Evolutionary conservation across 1,140 invertebrate genomes (phyloP), one percentile per base, ranked within the genome.

Genomic region (Cherax quadricarinatus): DNA sequence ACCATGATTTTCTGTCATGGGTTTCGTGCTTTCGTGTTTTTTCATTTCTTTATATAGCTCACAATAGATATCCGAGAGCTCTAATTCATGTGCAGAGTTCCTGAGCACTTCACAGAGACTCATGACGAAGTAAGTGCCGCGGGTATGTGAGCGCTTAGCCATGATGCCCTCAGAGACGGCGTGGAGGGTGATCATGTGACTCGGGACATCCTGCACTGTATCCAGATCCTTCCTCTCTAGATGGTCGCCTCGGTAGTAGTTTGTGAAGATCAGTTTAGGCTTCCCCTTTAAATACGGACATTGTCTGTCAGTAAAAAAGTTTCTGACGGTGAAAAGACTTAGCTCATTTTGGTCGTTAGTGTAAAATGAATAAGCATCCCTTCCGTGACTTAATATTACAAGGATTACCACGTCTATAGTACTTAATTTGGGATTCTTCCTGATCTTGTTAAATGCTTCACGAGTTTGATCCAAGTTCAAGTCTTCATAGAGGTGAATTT

Each of bases 231-330:
- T 48, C 48, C 70, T 30, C 24, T 90, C 81, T 66, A 84, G 48
- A 5, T 84, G 41, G 3, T 83, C 24, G 3, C 88, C 88, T 2
- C 88, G 81, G 51, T 81, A 90, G 81, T 90, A 90, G 82, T 90
- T 90, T 1, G 82, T 78, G 24, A 90, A 41, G 88, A 90, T 84
- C 16, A 90, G 84, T 30, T 84, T 90, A 3, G 88, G 88, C 24
- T 90, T 90, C 7, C 81, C 81, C 12, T 53, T 84, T 66, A 90
- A 48, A 24, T 6, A 21, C n/a, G 81, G 81, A 57, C 88, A 90
- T 9, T 48, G 18, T 9, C 66, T 51, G 62, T 90, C 49, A 7
- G 62, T 90, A 62, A 90, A 90, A 30, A 21, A 73, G 12, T 41
- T 18, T 21, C 81, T 60, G 21, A 90, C n/a, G 3, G 24, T 14